Evolutionary conservation across 2,113 vertebrate species (phyloP), one percentile per base, ranked within the genome.

Genomic region (Lota lota): DNA sequence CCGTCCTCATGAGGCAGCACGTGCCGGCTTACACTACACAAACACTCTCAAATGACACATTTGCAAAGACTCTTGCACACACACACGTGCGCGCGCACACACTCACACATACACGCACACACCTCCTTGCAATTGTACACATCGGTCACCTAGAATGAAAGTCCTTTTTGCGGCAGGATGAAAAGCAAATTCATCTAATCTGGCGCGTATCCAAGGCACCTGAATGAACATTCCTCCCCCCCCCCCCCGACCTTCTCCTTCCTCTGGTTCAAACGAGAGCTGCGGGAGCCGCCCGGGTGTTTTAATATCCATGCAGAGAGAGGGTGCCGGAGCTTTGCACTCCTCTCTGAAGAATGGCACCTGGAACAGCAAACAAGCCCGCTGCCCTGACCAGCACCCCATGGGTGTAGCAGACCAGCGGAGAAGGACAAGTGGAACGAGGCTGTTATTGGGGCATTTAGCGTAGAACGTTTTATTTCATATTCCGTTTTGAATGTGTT

Each of bases 1-100:
- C 77, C 70, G 40, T 87, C 77, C 82, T 83, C 76, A 84, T 85
- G 82, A 81, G 67, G 75, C 63, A 63, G 74, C 85, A 83, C 76
- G 70, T 81, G 83, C 74, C 69, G 36, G 76, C 61, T 77, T 80
- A 83, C 62, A 66, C 84, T 83, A 61, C 14, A 67, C 58, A 66
- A 87, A 87, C 86, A 88, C 53, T 75, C 78, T 80, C 83, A 70
- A 63, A 75, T 84, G 67, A 78, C 79, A 74, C 51, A 65, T 63
- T 51, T 65, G 50, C 57, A 63, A 64, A 77, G 24, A n/a, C 67
- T 67, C 40, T 61, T 22, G 47, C 61, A 69, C 74, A 75, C 47
- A 67, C 57, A 69, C 67, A 56, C 5, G 20, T 20, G 28, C 4
- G n/a, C 17, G 6, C 50, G 22, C 59, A 21, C 22, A 15, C 60